phyloP scores from a whole-genome alignment of 2,888 invertebrate species.

The Erebia palarica region DNA sequence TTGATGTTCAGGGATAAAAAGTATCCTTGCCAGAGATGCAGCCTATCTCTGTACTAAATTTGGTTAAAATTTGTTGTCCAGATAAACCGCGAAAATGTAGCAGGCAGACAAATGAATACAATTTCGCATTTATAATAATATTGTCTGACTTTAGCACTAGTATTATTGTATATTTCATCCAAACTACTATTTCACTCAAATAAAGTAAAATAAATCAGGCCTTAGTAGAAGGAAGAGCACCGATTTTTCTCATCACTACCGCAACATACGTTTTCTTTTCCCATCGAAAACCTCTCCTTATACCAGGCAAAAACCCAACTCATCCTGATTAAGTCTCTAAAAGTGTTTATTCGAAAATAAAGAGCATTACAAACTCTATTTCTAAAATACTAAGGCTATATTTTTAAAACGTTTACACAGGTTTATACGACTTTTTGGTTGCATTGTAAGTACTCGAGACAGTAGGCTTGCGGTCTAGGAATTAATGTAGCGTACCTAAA shows the following conservation, averaged over 20 bases:
- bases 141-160: no score
- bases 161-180: neutral
- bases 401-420: neutral
- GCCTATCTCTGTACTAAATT: no score
- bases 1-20: no score
- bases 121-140: no score
- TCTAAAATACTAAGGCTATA: neutral
- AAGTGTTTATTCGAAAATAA: neutral
- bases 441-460: slow-evolving; percentile 60
- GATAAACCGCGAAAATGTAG: no score
- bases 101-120: no score
- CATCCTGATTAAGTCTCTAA: slow-evolving; percentile 33
- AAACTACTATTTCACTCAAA: neutral
- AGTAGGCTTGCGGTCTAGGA: slow-evolving; percentile 73
- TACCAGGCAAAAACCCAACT: slow-evolving; percentile 34
- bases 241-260: slow-evolving; percentile 49
- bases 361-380: slow-evolving; percentile 23
- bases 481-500: slow-evolving; percentile 76
- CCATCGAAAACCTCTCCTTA: slow-evolving; percentile 37
- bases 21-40: no score
- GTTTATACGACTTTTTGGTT: slow-evolving; percentile 38
- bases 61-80: no score
- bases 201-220: slow-evolving; percentile 2
- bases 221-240: slow-evolving; percentile 20
- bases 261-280: slow-evolving; percentile 38